A percentile compares a stretch with the other conserved stretches of the same genome.
Evolutionary conservation across 2,888 invertebrate genomes (phyloP).

Genomic region (Spodoptera littoralis): DNA sequence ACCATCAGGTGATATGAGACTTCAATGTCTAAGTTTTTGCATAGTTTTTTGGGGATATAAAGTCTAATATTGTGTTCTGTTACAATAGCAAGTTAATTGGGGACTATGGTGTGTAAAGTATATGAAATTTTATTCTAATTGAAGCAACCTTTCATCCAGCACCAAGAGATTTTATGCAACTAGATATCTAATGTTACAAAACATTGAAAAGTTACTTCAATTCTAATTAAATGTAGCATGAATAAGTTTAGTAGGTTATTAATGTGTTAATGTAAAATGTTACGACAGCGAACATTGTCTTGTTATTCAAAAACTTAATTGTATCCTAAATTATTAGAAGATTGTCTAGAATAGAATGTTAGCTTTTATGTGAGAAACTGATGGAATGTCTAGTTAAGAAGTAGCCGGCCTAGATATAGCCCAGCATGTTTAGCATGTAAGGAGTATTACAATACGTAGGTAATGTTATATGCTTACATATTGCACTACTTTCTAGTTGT

Average conservation of each 20-base stretch:
- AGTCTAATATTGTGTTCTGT: too few relatives aligned
- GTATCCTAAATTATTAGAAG: constrained; percentile 1
- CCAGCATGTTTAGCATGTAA: constrained; percentile 74
- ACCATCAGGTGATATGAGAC: background rate
- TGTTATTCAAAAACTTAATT: background rate
- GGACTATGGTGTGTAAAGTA: constrained; percentile 5
- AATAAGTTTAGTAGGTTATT: constrained; percentile 21
- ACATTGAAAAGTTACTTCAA: constrained; percentile 31
- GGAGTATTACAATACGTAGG: constrained; percentile 53
- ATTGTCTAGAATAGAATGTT: background rate
- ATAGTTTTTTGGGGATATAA: too few relatives aligned
- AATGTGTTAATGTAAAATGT: constrained; percentile 4
- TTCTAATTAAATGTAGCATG: constrained; percentile 40
- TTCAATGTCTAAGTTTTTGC: too few relatives aligned
- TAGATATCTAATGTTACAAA: background rate
- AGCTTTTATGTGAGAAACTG: constrained; percentile 21
- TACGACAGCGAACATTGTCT: background rate
- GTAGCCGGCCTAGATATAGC: constrained; percentile 48
- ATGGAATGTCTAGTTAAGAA: constrained; percentile 57
- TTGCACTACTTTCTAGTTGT: constrained; percentile 55
- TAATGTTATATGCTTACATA: constrained; percentile 61
- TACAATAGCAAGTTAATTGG: too few relatives aligned
- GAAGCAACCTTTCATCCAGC: constrained; percentile 19
- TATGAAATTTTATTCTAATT: constrained; percentile 8
- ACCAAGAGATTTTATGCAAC: background rate